Percentiles rank a stretch among this genome's conserved stretches.
phyloP scores from a whole-genome alignment of 1,140 invertebrate genomes.

The Aphidius ervi region DNA sequence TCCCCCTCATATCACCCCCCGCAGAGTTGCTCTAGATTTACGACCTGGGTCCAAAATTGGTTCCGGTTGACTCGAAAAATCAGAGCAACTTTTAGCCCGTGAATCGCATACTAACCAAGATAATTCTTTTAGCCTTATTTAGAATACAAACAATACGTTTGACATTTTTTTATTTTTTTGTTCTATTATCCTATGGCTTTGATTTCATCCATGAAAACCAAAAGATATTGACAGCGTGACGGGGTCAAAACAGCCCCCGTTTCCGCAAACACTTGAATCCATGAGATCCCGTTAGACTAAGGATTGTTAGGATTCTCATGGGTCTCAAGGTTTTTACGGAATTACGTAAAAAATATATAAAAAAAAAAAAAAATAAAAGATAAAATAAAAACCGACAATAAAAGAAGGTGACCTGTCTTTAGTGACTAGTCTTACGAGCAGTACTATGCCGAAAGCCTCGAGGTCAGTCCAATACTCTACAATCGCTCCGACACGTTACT shows the following conservation, averaged over 20 bases:
- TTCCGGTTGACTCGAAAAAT: conserved; percentile 34
- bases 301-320: conserved; percentile 18
- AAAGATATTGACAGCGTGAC: conserved; percentile 33
- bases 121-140: conserved; percentile 19
- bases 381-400: conserved; percentile 3
- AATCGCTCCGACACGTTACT: not conserved
- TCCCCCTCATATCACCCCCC: no score
- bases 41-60: conserved; percentile 31
- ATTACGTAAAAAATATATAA: conserved; percentile 18
- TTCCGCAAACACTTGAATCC: conserved; percentile 41
- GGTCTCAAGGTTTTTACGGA: conserved; percentile 26
- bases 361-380: no score
- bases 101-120: no score
- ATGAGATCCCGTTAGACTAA: conserved; percentile 34
- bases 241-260: conserved; percentile 20
- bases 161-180: conserved; percentile 26
- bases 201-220: not conserved
- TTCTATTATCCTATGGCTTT: not conserved
- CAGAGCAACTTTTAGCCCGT: conserved; percentile 25
- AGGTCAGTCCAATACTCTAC: not conserved
- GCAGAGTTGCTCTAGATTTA: conserved; percentile 33
- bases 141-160: conserved; percentile 32
- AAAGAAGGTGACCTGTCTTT: not conserved
- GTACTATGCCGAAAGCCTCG: not conserved
- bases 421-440: not conserved